Conservation (phyloP, 2,113 vertebrate species). For the Corydoras sp. region DNA sequence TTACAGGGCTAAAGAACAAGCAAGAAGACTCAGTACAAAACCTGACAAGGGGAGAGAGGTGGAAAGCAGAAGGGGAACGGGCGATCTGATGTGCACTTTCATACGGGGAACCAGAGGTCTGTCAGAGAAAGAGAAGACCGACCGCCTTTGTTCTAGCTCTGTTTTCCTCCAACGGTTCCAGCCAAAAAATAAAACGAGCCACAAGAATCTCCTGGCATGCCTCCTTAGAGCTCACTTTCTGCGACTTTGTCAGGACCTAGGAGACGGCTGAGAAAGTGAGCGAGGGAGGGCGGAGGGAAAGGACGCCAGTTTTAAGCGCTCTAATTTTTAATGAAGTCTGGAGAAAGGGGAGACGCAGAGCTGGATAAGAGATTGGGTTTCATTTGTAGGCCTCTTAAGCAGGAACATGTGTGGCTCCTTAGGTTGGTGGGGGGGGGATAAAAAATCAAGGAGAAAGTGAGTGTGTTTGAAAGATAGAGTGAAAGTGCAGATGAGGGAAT, state of each 20-base stretch:
- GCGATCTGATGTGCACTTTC: neutral
- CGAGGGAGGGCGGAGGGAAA: neutral
- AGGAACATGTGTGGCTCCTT: conserved; percentile 66
- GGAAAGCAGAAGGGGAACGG: conserved; percentile 8
- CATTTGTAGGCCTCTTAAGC: conserved; percentile 63
- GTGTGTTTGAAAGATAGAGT: neutral
- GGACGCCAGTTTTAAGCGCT: conserved; percentile 36
- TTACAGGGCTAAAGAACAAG: conserved; percentile 47
- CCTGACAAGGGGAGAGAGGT: neutral
- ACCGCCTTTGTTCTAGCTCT: conserved; percentile 28
- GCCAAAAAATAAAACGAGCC: conserved; percentile 45
- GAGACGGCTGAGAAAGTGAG: neutral
- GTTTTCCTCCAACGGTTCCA: conserved; percentile 35
- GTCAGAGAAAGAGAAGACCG: conserved; percentile 11
- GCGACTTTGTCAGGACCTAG: conserved; percentile 19
- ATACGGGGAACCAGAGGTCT: conserved; percentile 3
- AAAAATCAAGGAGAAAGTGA: neutral
- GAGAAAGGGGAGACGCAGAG: conserved; percentile 48
- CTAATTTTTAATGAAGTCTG: conserved; percentile 56
- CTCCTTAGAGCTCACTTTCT: conserved; percentile 17
- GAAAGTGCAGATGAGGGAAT: neutral
- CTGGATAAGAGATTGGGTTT: conserved; percentile 56
- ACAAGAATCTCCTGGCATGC: conserved; percentile 40
- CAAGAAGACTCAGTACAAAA: conserved; percentile 60
- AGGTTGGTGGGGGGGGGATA: conserved; percentile 29